These are phyloP conservation scores for Psittacula derbiana DNA, from an alignment of 2,797 vertebrate genomes.

Conservation along the genomic window DNA sequence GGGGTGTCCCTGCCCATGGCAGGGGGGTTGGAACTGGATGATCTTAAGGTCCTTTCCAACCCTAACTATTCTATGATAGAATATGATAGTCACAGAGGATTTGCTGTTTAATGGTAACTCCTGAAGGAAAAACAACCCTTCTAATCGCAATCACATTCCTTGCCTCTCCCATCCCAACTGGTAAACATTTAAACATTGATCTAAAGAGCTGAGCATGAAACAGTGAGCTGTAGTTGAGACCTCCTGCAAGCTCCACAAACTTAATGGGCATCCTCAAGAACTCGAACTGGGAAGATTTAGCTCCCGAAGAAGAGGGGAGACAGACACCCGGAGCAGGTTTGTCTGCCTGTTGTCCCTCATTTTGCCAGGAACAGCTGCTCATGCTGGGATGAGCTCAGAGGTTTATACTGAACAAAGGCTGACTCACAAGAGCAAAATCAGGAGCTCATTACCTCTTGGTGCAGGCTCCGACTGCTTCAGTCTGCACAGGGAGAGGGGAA, in stretches of 20 bases:
- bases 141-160: neutral
- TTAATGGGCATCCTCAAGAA: constrained; percentile 53
- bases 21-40: too few species aligned
- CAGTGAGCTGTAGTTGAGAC: constrained; percentile 51
- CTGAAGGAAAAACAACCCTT: neutral
- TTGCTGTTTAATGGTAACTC: constrained; percentile 4
- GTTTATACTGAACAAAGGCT: constrained; percentile 13
- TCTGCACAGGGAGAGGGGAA: constrained; percentile 36
- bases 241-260: constrained; percentile 53
- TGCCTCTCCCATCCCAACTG: neutral
- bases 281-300: constrained; percentile 60
- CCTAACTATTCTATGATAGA: too few species aligned
- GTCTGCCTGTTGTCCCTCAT: constrained; percentile 36
- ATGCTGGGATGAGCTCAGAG: constrained; percentile 31
- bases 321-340: constrained; percentile 1
- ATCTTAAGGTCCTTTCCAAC: too few species aligned
- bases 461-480: constrained; percentile 41
- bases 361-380: constrained; percentile 57
- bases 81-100: neutral
- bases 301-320: neutral
- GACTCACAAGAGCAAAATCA: constrained; percentile 18
- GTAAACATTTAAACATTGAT: neutral
- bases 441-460: constrained; percentile 15
- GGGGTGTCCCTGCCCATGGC: too few species aligned
- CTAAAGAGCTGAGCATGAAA: constrained; percentile 37